These are phyloP conservation scores for Cylas formicarius DNA, from an alignment of 1,140 invertebrate species.

Conservation along the genomic window DNA sequence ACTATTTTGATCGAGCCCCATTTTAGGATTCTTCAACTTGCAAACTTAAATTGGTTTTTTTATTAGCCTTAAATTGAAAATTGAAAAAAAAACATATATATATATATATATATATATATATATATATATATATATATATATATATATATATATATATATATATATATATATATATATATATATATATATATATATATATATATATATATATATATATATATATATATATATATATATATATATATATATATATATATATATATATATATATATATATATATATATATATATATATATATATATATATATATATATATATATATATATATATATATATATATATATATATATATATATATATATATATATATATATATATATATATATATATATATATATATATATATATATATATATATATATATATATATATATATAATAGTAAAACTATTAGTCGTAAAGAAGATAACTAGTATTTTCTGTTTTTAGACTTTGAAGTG, in stretches of 20 bases:
- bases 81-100: too few species aligned
- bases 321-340: conserved; percentile 3
- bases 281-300: conserved; percentile 7
- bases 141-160: conserved; percentile 4
- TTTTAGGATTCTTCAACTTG: too few species aligned
- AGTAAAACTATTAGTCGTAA: too few species aligned
- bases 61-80: too few species aligned
- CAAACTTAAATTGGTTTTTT: too few species aligned
- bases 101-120: conserved; percentile 7
- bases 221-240: conserved; percentile 3
- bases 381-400: conserved; percentile 3
- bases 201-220: too few species aligned
- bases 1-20: too few species aligned
- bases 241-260: conserved; percentile 7
- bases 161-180: background rate
- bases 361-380: conserved; percentile 6
- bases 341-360: conserved; percentile 7
- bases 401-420: conserved; percentile 3
- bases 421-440: too few species aligned
- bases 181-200: too few species aligned
- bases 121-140: conserved; percentile 6
- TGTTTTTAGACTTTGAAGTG: too few species aligned
- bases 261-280: conserved; percentile 4
- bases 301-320: conserved; percentile 7
- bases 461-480: too few species aligned